Conservation (phyloP, 2,888 invertebrate species). For the Brachyptera putata region DNA sequence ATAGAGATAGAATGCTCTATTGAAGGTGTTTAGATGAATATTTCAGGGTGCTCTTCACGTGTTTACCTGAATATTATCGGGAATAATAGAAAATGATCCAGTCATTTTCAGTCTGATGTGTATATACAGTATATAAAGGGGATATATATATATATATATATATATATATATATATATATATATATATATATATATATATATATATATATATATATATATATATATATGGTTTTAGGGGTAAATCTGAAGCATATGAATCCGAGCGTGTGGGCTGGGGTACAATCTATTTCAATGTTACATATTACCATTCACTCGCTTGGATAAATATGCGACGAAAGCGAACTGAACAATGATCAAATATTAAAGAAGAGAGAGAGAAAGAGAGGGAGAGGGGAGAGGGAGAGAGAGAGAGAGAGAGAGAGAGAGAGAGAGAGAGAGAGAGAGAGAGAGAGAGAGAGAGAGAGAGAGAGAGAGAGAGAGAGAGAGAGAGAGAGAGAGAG, state of each 20-base stretch:
- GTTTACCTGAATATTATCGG: conserved; percentile 1
- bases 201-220: no score
- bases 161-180: no score
- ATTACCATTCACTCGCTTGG: neutral
- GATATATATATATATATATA: no score
- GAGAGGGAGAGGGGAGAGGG: neutral
- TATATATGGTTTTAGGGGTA: conserved; percentile 22
- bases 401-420: conserved; percentile 14
- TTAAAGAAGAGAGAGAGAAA: conserved; percentile 16
- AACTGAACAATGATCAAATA: conserved; percentile 7
- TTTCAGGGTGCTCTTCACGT: neutral
- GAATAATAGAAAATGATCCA: conserved; percentile 30
- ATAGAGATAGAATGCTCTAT: no score
- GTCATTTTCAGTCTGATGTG: conserved; percentile 24
- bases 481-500: conserved; percentile 8
- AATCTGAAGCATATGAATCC: conserved; percentile 27
- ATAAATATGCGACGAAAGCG: neutral
- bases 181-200: no score
- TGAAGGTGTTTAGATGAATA: no score
- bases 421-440: no score
- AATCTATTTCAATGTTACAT: conserved; percentile 8
- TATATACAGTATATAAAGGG: neutral
- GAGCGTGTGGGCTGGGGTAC: no score
- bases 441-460: conserved; percentile 14
- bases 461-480: no score